phyloP scores from a whole-genome alignment of 2,797 vertebrate genomes.

The Molothrus ater region DNA sequence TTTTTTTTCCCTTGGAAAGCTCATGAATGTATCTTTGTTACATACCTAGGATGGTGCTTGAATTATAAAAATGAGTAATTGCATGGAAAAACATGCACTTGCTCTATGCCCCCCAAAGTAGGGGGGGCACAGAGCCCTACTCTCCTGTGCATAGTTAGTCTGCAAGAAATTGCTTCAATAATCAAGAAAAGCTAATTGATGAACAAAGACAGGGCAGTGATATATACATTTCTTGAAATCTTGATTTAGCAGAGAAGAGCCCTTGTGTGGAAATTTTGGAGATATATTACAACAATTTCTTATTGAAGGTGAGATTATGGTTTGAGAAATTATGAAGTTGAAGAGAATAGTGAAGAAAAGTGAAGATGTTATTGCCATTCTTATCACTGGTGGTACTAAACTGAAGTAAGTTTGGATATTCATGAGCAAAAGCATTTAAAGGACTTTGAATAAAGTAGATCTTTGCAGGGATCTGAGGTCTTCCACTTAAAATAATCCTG shows the following conservation, averaged over 20 bases:
- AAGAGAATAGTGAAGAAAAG: not conserved
- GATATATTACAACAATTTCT: not conserved
- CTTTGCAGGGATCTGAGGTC: not conserved
- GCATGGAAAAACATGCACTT: not conserved
- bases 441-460: not conserved
- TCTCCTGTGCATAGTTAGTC: not conserved
- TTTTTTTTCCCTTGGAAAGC: not conserved
- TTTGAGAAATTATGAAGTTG: not conserved
- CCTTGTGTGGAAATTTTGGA: not conserved
- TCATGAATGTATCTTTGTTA: not conserved
- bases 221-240: not conserved
- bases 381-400: not conserved
- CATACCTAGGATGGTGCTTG: not conserved
- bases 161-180: not conserved
- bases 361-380: not conserved
- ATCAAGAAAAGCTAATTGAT: not conserved
- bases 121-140: not conserved
- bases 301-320: not conserved
- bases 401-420: not conserved
- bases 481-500: not conserved
- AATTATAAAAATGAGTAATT: not conserved
- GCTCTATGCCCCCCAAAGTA: fast-evolving
- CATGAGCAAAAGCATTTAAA: not conserved
- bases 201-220: not conserved
- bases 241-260: not conserved